Evolutionary conservation across 2,888 invertebrate genomes (phyloP), one percentile per base, ranked within the genome.

Genomic region (Sturmia bella): DNA sequence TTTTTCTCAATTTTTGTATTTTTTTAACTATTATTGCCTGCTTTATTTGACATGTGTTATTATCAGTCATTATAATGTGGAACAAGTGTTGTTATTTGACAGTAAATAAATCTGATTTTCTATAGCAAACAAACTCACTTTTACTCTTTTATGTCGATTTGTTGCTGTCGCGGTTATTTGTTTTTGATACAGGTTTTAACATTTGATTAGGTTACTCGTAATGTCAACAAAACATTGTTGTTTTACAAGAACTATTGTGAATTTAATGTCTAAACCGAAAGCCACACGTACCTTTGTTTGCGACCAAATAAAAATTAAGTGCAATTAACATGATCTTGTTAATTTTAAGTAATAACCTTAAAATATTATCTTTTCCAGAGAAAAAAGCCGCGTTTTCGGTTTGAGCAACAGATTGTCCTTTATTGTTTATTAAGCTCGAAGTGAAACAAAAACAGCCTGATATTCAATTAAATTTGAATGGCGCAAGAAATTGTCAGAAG

Each of bases 1-100:
- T 24, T 27, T 48, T 27, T 0, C 6, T 24, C 3, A 43, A 48
- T 41, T 39, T 52, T 1, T 54, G 48, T 52, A 11, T 72, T 27
- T 50, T n/a, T n/a, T 7, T 13, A 15, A 12, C n/a, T 41, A 15
- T 24, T 7, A 45, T 43, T 73, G 21, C 54, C 63, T 73, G 11
- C 19, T 73, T 52, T 61, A 56, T 63, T 73, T 79, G 59, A 68
- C 73, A 68, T 54, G 73, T 68, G 50, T 79, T 68, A 56, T 54
- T 64, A 52, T 52, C 27, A 61, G 78, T 73, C 66, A 73, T 66
- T 73, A 63, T 45, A 56, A 56, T 79, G 61, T 79, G 61, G 37
- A 48, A 69, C 73, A 73, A 66, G 68, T 74, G 61, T 56, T 68
- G 5, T 32, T 73, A 61, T 41, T 66, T 61, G 37, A 9, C 32